A percentile compares a stretch with the other conserved stretches of the same genome.
Conservation (phyloP, 2,797 vertebrate genomes). For the Chelon auratus region DNA sequence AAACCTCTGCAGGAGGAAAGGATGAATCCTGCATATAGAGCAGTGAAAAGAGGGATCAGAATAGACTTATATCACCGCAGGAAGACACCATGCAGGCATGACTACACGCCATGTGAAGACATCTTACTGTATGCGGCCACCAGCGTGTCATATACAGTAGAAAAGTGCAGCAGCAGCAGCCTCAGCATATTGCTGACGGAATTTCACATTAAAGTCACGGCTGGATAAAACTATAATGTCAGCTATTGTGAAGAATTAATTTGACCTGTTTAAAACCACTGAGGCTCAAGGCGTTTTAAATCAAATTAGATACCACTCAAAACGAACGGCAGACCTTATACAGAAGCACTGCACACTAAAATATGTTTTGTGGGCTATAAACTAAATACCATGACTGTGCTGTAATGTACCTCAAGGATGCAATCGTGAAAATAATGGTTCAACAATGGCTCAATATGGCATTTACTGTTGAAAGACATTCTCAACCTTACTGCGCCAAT, state of each 20-base stretch:
- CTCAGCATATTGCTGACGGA: background rate
- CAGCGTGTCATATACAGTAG: background rate
- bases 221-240: constrained; percentile 9
- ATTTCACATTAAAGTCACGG: background rate
- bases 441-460: no score
- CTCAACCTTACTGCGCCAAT: no score
- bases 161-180: background rate
- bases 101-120: background rate
- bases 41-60: constrained; percentile 35
- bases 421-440: no score
- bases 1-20: constrained; percentile 59
- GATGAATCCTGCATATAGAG: constrained; percentile 57
- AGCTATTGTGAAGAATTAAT: constrained; percentile 23
- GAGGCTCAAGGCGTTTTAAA: constrained; percentile 5
- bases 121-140: background rate
- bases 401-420: no score
- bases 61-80: constrained; percentile 25
- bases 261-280: constrained; percentile 9
- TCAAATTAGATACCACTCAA: constrained; percentile 31
- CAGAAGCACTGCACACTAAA: no score
- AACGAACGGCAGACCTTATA: background rate
- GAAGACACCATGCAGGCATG: constrained; percentile 22
- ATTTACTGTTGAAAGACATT: no score
- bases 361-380: no score
- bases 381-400: no score